Percentiles rank a stretch among this genome's conserved stretches.
Conservation (phyloP, 2,888 invertebrate genomes). For the Agrotis ipsilon region DNA sequence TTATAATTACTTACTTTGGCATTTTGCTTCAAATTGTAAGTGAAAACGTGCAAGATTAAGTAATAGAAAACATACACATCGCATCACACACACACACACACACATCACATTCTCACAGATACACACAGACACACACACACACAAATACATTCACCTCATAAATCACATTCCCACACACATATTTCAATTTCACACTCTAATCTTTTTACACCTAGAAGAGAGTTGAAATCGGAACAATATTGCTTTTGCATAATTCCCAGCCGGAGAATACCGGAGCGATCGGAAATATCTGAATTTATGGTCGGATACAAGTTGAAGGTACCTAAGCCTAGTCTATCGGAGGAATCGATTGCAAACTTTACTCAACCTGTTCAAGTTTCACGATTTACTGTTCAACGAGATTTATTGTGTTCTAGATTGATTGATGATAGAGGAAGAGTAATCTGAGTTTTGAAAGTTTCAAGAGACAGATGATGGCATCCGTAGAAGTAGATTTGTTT, state of each 20-base stretch:
- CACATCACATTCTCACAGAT: not conserved
- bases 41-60: not conserved
- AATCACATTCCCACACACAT: not conserved
- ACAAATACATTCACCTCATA: not conserved
- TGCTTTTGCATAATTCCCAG: slow-evolving; percentile 38
- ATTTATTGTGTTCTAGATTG: slow-evolving; percentile 51
- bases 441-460: not conserved
- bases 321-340: slow-evolving; percentile 38
- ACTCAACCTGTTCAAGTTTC: slow-evolving; percentile 38
- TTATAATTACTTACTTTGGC: not conserved
- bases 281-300: slow-evolving; percentile 63
- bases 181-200: slow-evolving; percentile 21
- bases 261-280: slow-evolving; percentile 32
- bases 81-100: not conserved
- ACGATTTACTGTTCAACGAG: slow-evolving; percentile 27
- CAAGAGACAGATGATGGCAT: not conserved
- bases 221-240: slow-evolving; percentile 30
- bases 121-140: not conserved
- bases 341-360: slow-evolving; percentile 61
- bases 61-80: not conserved
- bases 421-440: slow-evolving; percentile 26
- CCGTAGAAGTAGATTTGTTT: not conserved
- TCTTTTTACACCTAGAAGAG: slow-evolving; percentile 17
- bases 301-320: slow-evolving; percentile 56
- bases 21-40: slow-evolving; percentile 1